Conservation (phyloP, 1,140 invertebrate species). For the Apis dorsata region DNA sequence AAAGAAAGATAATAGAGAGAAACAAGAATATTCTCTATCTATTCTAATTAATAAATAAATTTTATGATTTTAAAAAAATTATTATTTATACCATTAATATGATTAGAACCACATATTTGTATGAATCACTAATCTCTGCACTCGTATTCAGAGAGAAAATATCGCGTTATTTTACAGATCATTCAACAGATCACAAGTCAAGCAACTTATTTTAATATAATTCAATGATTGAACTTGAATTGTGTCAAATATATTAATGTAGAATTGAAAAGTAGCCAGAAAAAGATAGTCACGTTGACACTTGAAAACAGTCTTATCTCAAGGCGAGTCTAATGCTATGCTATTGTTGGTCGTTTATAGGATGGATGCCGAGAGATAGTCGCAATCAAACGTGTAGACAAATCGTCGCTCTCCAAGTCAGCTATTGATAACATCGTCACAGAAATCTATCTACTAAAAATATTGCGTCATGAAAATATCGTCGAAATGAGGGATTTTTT, state of each 20-base stretch:
- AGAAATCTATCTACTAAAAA: conserved; percentile 92
- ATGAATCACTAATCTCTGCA: too few relatives aligned
- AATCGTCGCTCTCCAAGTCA: conserved; percentile 85
- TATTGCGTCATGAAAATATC: conserved; percentile 90
- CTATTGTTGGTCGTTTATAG: conserved; percentile 77
- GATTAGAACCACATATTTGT: background rate
- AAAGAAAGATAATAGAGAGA: too few relatives aligned
- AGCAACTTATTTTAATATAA: conserved; percentile 16
- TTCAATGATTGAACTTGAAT: background rate
- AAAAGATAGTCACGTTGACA: conserved; percentile 16
- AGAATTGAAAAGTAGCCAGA: conserved; percentile 39
- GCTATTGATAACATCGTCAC: conserved; percentile 91
- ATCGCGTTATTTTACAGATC: background rate
- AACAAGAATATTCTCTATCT: background rate
- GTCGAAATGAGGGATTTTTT: conserved; percentile 92
- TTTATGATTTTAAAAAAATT: background rate
- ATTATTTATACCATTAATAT: background rate
- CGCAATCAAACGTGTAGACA: conserved; percentile 92
- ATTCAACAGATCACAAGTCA: too few relatives aligned
- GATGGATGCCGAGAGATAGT: conserved; percentile 83
- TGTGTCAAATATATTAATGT: background rate
- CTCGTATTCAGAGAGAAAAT: background rate
- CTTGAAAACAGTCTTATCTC: conserved; percentile 32
- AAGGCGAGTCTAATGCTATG: conserved; percentile 35
- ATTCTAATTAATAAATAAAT: background rate